phyloP scores from a whole-genome alignment of 1,140 invertebrate genomes.

The Pararge aegeria region DNA sequence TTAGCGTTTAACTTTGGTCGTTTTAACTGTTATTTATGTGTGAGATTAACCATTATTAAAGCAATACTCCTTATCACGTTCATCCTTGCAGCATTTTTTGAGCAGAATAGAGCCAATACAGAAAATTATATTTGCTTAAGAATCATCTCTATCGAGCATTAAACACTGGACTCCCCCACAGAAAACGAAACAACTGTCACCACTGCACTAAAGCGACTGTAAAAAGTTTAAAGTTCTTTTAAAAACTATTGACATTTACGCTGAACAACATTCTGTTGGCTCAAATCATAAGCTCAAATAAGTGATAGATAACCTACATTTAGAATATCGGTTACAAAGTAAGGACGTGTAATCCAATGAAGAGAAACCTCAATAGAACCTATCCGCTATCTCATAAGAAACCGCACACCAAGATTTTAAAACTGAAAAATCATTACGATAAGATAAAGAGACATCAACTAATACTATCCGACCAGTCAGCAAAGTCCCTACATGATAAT shows the following conservation, averaged over 20 bases:
- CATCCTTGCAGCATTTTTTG: no score
- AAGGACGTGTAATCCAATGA: constrained; percentile 27
- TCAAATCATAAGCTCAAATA: constrained; percentile 11
- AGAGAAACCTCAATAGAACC: constrained; percentile 25
- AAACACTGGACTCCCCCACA: no score
- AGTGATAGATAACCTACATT: constrained; percentile 19
- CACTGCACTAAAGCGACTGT: no score
- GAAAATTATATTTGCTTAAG: no score
- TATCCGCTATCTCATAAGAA: constrained; percentile 38
- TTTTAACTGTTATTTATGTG: no score
- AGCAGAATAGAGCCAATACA: no score
- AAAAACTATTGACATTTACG: constrained; percentile 16
- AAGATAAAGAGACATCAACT: constrained; percentile 56
- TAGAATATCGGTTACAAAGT: constrained; percentile 31
- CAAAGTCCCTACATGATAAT: constrained; percentile 25
- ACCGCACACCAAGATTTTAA: constrained; percentile 67
- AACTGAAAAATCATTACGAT: constrained; percentile 71
- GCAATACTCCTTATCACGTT: no score
- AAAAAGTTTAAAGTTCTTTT: no score
- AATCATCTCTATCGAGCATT: no score
- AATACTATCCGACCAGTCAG: constrained; percentile 29
- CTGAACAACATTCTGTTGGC: constrained; percentile 9
- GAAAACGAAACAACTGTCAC: no score
- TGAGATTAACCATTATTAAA: no score
- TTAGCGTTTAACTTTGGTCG: no score